Evolutionary conservation across 2,113 vertebrate genomes (phyloP), one percentile per base, ranked within the genome.

Genomic region (Rhinogobius similis): DNA sequence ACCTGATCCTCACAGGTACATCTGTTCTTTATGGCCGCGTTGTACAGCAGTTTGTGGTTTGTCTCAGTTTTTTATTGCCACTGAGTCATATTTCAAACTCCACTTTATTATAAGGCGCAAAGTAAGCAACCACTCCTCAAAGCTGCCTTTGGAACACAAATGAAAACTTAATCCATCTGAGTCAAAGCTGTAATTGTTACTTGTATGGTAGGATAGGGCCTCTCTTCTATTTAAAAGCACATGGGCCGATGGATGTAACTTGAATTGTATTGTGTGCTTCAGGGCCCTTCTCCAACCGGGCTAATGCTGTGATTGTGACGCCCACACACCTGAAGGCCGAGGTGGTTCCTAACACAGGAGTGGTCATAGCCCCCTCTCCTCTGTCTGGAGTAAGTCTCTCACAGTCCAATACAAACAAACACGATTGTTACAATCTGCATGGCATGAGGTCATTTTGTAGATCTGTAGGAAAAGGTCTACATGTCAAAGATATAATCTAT

Each of bases 281-380:
- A 95, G 95, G 91, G 72, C 86, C 94, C 77, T 96, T 95, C 83
- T 64, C 93, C 85, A 95, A 93, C 78, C 94, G 91, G 39, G 68
- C 94, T 16, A 93, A 90, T 76, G 91, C 96, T 67, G 93, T 98
- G 82, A 95, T 98, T 67, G 95, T 98, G 83, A 94, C 96, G 4
- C 94, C 94, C 21, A 87, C 93, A 39, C 86, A 95, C 76, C 81
- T 96, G 82, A 97, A 96, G 90, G 90, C 92, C 76, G 96, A 58
- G 16, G 55, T 58, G 26, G 55, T 58, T 9, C 55, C 55, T 8
- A 58, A 97, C 26, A 84, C 96, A 39, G 92, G 86, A 24, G 86
- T 98, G 76, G 95, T 97, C 84, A 93, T 98, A 67, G 59, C 95
- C 14, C 90, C 96, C 21, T 86, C 96, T 73, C 83, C 92, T 89